A percentile compares a stretch with the other conserved stretches of the same genome.
Conservation (phyloP, 2,797 vertebrate genomes). For the Mus minutoides region DNA sequence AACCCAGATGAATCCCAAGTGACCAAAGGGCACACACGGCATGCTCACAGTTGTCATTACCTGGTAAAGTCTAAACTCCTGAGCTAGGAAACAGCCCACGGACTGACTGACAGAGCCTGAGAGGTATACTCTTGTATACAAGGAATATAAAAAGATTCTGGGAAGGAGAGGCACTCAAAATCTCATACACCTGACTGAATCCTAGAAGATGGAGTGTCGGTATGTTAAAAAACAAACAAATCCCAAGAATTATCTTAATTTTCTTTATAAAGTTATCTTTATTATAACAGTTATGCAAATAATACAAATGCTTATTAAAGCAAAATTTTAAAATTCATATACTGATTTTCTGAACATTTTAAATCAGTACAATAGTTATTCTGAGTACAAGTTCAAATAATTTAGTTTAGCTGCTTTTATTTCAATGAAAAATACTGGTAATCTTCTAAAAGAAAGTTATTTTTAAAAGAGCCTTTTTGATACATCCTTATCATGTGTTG, state of each 20-base stretch:
- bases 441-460: neutral
- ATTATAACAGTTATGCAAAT: neutral
- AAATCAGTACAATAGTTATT: constrained; percentile 41
- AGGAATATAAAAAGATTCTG: neutral
- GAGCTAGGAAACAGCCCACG: neutral
- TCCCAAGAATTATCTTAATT: neutral
- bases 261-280: neutral
- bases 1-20: neutral
- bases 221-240: neutral
- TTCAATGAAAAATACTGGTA: neutral
- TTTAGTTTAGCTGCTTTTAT: constrained; percentile 29
- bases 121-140: neutral
- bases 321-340: neutral
- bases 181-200: neutral
- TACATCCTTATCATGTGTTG: neutral
- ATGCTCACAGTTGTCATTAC: neutral
- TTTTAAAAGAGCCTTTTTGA: neutral
- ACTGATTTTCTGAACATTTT: neutral
- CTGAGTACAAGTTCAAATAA: neutral
- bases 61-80: neutral
- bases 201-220: neutral
- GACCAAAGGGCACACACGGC: neutral
- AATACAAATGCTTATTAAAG: neutral
- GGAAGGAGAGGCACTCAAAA: neutral
- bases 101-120: neutral